phyloP scores from a whole-genome alignment of 1,140 invertebrate genomes.

The Argopecten irradians region DNA sequence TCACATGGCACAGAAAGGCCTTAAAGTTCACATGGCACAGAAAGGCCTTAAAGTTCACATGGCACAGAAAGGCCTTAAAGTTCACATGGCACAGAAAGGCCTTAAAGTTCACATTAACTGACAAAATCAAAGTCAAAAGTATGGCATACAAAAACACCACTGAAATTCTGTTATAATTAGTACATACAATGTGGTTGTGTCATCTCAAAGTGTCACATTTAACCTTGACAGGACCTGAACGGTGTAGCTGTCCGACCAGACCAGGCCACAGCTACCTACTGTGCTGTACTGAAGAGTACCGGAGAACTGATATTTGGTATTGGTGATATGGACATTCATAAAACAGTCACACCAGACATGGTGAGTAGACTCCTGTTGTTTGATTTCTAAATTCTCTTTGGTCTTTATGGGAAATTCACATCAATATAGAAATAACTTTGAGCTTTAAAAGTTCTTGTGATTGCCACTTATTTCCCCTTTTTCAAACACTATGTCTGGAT shows the following conservation, averaged over 20 bases:
- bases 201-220: not conserved
- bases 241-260: slow-evolving; percentile 75
- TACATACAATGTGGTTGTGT: not conserved
- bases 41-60: too few relatives aligned
- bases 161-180: not conserved
- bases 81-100: too few relatives aligned
- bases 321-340: slow-evolving; percentile 90
- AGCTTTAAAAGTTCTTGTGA: not conserved
- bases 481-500: not conserved
- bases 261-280: slow-evolving; percentile 84
- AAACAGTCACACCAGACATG: slow-evolving; percentile 82
- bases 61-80: too few relatives aligned
- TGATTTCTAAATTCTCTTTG: not conserved
- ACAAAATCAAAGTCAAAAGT: too few relatives aligned
- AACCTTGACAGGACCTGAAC: slow-evolving; percentile 71
- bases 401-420: not conserved
- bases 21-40: too few relatives aligned
- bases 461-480: not conserved
- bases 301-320: slow-evolving; percentile 89
- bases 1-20: too few relatives aligned
- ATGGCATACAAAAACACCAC: not conserved
- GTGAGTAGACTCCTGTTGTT: slow-evolving; percentile 69
- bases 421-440: not conserved
- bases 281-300: slow-evolving; percentile 83
- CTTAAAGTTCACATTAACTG: too few relatives aligned